Evolutionary conservation across 2,888 invertebrate genomes (phyloP).

Genomic region (Resseliella maxima): DNA sequence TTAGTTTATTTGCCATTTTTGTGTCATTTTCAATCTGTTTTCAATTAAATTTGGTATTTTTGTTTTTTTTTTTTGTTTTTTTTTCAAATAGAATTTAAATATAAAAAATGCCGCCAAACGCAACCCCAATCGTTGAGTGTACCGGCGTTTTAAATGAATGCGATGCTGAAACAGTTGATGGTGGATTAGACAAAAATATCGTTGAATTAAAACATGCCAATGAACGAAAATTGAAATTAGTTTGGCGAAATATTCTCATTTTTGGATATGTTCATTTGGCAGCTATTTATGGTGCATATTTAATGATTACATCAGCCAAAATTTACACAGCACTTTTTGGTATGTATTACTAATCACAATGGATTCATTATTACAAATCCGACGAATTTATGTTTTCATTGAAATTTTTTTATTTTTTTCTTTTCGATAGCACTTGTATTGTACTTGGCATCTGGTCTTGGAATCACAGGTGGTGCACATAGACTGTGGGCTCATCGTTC

Average conservation of each 20-base stretch:
- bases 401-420: background rate
- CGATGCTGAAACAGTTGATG: slow-evolving; percentile 74
- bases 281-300: slow-evolving; percentile 80
- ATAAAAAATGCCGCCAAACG: slow-evolving; percentile 73
- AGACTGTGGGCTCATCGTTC: slow-evolving; percentile 95
- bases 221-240: slow-evolving; percentile 72
- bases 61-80: too few relatives aligned
- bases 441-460: slow-evolving; percentile 84
- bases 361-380: too few relatives aligned
- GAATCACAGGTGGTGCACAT: slow-evolving; percentile 97
- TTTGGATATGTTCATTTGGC: slow-evolving; percentile 81
- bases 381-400: too few relatives aligned
- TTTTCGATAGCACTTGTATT: slow-evolving; percentile 73
- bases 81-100: too few relatives aligned
- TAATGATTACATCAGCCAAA: slow-evolving; percentile 80
- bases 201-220: slow-evolving; percentile 71
- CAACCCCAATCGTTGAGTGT: slow-evolving; percentile 66
- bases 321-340: too few relatives aligned
- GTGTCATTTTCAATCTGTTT: too few relatives aligned
- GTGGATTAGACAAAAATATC: slow-evolving; percentile 72
- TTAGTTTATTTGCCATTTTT: too few relatives aligned
- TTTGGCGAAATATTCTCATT: slow-evolving; percentile 86
- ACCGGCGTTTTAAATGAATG: slow-evolving; percentile 75
- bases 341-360: too few relatives aligned
- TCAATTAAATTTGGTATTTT: too few relatives aligned